Conservation (phyloP, 2,888 invertebrate species). For the Drosophila peninsularis region DNA sequence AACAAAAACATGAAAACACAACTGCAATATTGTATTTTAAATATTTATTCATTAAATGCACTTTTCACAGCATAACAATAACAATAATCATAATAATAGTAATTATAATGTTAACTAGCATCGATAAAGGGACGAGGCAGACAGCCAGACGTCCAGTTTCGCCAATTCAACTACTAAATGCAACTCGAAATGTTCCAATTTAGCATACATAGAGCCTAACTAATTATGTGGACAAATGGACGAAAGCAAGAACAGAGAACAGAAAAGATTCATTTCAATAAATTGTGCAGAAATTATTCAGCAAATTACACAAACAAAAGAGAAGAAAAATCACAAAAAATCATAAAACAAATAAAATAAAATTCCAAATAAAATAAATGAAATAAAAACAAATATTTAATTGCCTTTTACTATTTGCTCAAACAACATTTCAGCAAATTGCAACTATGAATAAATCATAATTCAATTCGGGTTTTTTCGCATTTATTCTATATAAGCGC, state of each 20-base stretch:
- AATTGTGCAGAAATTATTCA: conserved; percentile 67
- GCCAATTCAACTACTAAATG: conserved; percentile 66
- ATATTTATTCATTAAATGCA: conserved; percentile 76
- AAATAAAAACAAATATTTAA: conserved; percentile 25
- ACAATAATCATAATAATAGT: conserved; percentile 23
- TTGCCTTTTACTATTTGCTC: conserved; percentile 28
- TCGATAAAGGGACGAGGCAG: conserved; percentile 62
- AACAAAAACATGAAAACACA: conserved; percentile 52
- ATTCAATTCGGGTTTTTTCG: conserved; percentile 1
- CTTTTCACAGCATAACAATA: conserved; percentile 44
- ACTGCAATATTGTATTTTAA: conserved; percentile 81
- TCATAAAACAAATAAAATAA: conserved; percentile 33
- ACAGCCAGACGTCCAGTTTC: conserved; percentile 51
- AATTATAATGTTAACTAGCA: conserved; percentile 67
- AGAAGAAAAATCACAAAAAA: conserved; percentile 15
- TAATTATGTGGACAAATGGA: conserved; percentile 62
- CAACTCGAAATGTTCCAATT: conserved; percentile 78
- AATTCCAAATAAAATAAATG: conserved; percentile 30
- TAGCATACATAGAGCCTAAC: conserved; percentile 70
- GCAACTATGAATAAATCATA: conserved; percentile 43
- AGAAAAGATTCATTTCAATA: conserved; percentile 45
- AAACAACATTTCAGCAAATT: conserved; percentile 40
- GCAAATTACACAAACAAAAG: conserved; percentile 13
- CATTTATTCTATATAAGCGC: background rate
- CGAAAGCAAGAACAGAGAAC: no score